Conservation (phyloP, 2,113 vertebrate genomes). For the Potamarius usumacintae region DNA sequence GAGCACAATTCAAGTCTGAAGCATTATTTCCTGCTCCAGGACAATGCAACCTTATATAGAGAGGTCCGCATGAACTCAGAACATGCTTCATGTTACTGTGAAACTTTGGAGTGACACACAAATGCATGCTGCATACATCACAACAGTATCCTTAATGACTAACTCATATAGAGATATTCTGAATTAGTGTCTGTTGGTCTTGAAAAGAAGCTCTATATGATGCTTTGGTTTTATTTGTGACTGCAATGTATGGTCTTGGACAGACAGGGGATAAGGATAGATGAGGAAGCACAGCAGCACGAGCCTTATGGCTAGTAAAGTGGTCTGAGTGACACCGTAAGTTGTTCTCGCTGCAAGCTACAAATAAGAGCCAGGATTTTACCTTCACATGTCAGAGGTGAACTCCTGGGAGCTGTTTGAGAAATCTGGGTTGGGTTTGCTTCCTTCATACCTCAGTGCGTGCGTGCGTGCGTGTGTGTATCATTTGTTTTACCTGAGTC, state of each 20-base stretch:
- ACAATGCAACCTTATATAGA: conserved; percentile 28
- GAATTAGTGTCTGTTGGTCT: background rate
- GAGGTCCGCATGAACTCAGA: conserved; percentile 7
- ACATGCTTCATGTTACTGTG: conserved; percentile 8
- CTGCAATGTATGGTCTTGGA: background rate
- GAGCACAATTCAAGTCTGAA: conserved; percentile 21
- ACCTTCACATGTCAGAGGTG: conserved; percentile 42
- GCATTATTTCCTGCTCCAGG: background rate
- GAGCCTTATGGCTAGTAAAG: background rate
- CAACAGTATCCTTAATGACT: conserved; percentile 56
- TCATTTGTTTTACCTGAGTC: conserved; percentile 60
- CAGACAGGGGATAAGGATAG: background rate
- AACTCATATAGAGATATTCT: conserved; percentile 39
- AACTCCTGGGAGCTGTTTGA: conserved; percentile 32
- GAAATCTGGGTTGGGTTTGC: conserved; percentile 37
- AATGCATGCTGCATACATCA: conserved; percentile 55
- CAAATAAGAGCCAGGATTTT: conserved; percentile 44
- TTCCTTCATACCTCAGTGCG: conserved; percentile 44
- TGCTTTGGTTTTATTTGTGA: background rate
- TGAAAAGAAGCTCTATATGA: background rate
- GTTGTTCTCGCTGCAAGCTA: conserved; percentile 9
- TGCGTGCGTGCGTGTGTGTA: conserved; percentile 53
- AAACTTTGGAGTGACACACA: conserved; percentile 59
- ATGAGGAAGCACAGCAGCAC: background rate
- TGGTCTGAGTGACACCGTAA: conserved; percentile 4